A percentile compares a stretch with the other conserved stretches of the same genome.
These are phyloP conservation scores for Drosophila prosaltans DNA, from an alignment of 1,140 invertebrate species.

Conservation along the genomic window DNA sequence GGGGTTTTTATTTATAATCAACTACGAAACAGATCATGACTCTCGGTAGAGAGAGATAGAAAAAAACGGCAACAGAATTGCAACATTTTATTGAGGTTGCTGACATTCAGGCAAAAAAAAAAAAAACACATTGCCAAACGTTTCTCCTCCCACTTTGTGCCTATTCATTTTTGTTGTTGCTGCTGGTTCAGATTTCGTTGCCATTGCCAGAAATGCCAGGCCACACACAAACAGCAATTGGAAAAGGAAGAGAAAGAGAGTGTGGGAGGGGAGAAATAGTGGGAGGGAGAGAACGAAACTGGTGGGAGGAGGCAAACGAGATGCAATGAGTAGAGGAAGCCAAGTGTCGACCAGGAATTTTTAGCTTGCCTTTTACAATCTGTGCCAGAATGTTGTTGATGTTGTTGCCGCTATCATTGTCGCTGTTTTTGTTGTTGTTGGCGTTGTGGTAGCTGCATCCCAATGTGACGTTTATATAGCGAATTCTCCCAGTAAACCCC, in stretches of 20 bases:
- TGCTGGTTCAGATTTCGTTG: slow-evolving; percentile 47
- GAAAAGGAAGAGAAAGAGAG: neutral
- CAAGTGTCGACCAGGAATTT: slow-evolving; percentile 55
- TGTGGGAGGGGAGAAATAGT: neutral
- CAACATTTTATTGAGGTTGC: slow-evolving; percentile 82
- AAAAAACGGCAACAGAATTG: slow-evolving; percentile 38
- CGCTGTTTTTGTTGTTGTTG: slow-evolving; percentile 2
- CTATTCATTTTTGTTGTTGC: slow-evolving; percentile 31
- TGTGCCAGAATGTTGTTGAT: slow-evolving; percentile 46
- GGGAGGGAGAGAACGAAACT: neutral
- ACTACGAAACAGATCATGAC: slow-evolving; percentile 75
- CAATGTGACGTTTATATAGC: slow-evolving; percentile 50
- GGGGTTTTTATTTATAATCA: slow-evolving; percentile 65
- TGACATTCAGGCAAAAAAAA: slow-evolving; percentile 56
- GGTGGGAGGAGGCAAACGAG: neutral
- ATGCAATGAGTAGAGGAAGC: neutral
- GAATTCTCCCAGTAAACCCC: slow-evolving; percentile 27
- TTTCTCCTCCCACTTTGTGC: slow-evolving; percentile 41
- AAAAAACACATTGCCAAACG: slow-evolving; percentile 37
- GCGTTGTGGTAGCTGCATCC: slow-evolving; percentile 20
- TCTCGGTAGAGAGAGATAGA: slow-evolving; percentile 54
- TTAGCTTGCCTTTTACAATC: slow-evolving; percentile 53
- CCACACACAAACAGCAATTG: slow-evolving; percentile 26
- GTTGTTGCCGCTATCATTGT: neutral
- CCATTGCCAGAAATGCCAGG: slow-evolving; percentile 34